Base-by-base conservation (phyloP, 2,888 invertebrate genomes). In the Cremastinae sp. region DNA sequence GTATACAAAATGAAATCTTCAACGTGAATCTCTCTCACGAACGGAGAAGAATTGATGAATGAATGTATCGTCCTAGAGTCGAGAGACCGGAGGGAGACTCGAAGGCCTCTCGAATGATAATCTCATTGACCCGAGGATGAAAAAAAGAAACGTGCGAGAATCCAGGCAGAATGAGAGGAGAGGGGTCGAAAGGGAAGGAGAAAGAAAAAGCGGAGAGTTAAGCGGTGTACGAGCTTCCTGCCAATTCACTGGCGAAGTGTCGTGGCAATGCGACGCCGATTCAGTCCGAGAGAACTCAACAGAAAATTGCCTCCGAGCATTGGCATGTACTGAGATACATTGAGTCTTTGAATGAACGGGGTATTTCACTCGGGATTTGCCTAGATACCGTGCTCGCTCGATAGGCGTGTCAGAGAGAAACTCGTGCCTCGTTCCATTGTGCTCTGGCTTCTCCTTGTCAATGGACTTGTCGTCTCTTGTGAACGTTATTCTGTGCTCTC, bases 181-280 rank as follows among this genome's bases (percentile, higher is more conserved):
- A 20, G 45, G 16, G 28, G 20, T 14, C 16, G 28, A 28, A 45
- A 34, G 34, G 8, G 14, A n/a, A 41, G 12, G 14, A 62, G 41
- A 53, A 28, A 3, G 28, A 64, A 16, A 41, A 16, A 75, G 78
- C 79, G 79, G 80, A 79, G 84, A 87, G 87, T 86, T 86, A 84
- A 87, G 83, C 85, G 81, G 81, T 80, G 79, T n/a, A n/a, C 82
- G 83, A 84, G 85, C 84, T 86, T 87, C 87, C 86, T 88, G 87
- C 84, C 86, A 88, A 87, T 88, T 87, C 85, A 86, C 72, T 14
- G 66, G 68, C 82, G 82, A 84, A 86, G 84, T 85, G 84, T 85
- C 84, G 81, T 79, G 78, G 74, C 77, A 64, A 74, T 77, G 81
- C 81, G 83, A 80, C 82, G 84, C 82, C 70, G 70, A 61, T 59